Conservation (phyloP, 2,797 vertebrate species). For the Decapterus maruadsi region DNA sequence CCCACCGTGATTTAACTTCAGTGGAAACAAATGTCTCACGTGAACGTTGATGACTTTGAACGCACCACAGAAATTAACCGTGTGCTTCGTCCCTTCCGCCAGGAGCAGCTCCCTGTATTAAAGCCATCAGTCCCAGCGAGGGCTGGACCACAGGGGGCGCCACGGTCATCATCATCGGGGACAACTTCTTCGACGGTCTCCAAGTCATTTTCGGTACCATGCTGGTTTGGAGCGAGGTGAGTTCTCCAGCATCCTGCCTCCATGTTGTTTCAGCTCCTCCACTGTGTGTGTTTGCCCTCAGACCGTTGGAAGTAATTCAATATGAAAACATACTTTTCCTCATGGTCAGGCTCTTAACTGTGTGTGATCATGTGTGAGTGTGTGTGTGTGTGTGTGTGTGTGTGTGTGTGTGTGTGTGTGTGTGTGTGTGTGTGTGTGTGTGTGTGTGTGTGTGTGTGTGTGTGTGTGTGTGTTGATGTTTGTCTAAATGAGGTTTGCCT, state of each 20-base stretch:
- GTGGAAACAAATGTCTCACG: slow-evolving; percentile 29
- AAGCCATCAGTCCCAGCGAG: slow-evolving; percentile 99
- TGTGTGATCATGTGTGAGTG: slow-evolving; percentile 49
- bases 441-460: slow-evolving; percentile 42
- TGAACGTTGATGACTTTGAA: not conserved
- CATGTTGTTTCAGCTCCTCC: slow-evolving; percentile 63
- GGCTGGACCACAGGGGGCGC: slow-evolving; percentile 99
- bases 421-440: slow-evolving; percentile 41
- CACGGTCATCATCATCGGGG: slow-evolving; percentile 99
- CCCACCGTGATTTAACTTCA: slow-evolving; percentile 3
- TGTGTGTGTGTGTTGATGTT: slow-evolving; percentile 59
- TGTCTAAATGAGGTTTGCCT: slow-evolving; percentile 69
- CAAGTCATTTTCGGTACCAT: slow-evolving; percentile 99
- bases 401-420: slow-evolving; percentile 42
- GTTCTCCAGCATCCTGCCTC: slow-evolving; percentile 64
- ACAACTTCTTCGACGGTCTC: slow-evolving; percentile 99
- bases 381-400: slow-evolving; percentile 45
- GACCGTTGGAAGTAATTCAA: slow-evolving; percentile 65
- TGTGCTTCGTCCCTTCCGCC: slow-evolving; percentile 37
- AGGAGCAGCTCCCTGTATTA: slow-evolving; percentile 98
- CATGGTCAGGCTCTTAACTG: slow-evolving; percentile 58
- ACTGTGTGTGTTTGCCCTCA: slow-evolving; percentile 51
- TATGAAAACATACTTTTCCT: slow-evolving; percentile 73
- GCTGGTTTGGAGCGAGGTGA: slow-evolving; percentile 99
- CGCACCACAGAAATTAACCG: slow-evolving; percentile 11